phyloP scores from a whole-genome alignment of 1,140 invertebrate species.

The Halictus rubicundus region DNA sequence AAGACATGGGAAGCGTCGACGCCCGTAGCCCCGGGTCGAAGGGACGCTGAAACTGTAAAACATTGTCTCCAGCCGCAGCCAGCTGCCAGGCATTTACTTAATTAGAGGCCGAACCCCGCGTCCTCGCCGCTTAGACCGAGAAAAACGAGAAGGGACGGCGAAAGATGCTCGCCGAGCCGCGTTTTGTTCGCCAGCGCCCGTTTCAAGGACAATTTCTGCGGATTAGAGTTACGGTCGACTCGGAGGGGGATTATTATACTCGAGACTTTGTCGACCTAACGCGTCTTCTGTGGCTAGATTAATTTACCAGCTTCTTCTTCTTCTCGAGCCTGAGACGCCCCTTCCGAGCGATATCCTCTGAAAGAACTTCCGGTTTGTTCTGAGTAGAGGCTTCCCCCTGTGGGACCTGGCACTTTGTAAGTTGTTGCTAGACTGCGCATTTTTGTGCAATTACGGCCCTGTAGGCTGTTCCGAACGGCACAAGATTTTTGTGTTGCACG shows the following conservation, averaged over 20 bases:
- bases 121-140: slow-evolving; percentile 24
- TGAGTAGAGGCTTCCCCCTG: too few relatives aligned
- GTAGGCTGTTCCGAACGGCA: too few relatives aligned
- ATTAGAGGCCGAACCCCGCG: slow-evolving; percentile 49
- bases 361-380: too few relatives aligned
- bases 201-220: slow-evolving; percentile 24
- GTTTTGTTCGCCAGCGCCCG: neutral
- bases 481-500: too few relatives aligned
- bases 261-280: neutral
- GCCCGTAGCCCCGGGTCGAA: neutral
- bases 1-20: neutral
- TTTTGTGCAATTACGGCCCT: too few relatives aligned
- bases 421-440: too few relatives aligned
- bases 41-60: slow-evolving; percentile 39
- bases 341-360: too few relatives aligned
- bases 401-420: too few relatives aligned
- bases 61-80: slow-evolving; percentile 37
- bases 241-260: neutral
- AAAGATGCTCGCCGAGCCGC: slow-evolving; percentile 22
- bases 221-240: neutral
- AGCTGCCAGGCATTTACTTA: slow-evolving; percentile 57
- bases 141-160: slow-evolving; percentile 15
- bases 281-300: neutral
- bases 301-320: neutral
- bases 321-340: neutral